These are phyloP conservation scores for Geopemphigus sp. DNA, from an alignment of 1,140 invertebrate genomes.

Conservation along the genomic window DNA sequence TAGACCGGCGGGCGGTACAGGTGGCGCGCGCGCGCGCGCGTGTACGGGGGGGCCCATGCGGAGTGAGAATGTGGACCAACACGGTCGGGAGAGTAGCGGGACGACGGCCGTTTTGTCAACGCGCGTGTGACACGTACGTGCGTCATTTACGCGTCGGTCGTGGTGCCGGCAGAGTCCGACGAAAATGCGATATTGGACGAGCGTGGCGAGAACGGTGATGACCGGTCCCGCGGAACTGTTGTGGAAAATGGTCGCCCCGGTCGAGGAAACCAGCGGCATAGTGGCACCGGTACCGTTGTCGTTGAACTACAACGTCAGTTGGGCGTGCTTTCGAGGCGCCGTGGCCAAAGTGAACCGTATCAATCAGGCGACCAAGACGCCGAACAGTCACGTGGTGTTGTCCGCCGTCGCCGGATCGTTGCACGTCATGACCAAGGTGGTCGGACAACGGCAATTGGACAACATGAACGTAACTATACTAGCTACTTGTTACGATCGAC, in stretches of 20 bases:
- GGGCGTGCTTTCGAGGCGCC: constrained; percentile 42
- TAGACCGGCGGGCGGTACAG: too few species aligned
- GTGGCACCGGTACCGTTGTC: background rate
- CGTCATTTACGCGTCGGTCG: too few species aligned
- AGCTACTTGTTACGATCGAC: too few species aligned
- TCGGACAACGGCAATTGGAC: constrained; percentile 58
- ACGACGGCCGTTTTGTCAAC: too few species aligned
- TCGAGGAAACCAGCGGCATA: background rate
- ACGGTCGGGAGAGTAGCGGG: too few species aligned
- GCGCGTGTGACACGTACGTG: too few species aligned
- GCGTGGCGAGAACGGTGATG: constrained; percentile 19
- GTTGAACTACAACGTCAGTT: constrained; percentile 30
- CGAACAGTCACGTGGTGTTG: constrained; percentile 61
- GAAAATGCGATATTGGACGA: constrained; percentile 37
- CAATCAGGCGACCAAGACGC: constrained; percentile 59
- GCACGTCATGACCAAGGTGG: constrained; percentile 58
- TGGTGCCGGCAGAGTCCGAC: constrained; percentile 11
- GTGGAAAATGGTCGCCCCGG: constrained; percentile 29
- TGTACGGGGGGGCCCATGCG: too few species aligned
- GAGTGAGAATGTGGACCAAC: too few species aligned
- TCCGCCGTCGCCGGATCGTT: constrained; percentile 60
- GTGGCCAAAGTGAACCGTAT: constrained; percentile 55
- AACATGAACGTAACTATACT: constrained; percentile 59
- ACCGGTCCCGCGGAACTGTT: constrained; percentile 27
- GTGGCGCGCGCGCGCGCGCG: too few species aligned